Percentiles rank a stretch among this genome's conserved stretches.
phyloP scores from a whole-genome alignment of 2,797 vertebrate genomes.

The Danio aesculapii region DNA sequence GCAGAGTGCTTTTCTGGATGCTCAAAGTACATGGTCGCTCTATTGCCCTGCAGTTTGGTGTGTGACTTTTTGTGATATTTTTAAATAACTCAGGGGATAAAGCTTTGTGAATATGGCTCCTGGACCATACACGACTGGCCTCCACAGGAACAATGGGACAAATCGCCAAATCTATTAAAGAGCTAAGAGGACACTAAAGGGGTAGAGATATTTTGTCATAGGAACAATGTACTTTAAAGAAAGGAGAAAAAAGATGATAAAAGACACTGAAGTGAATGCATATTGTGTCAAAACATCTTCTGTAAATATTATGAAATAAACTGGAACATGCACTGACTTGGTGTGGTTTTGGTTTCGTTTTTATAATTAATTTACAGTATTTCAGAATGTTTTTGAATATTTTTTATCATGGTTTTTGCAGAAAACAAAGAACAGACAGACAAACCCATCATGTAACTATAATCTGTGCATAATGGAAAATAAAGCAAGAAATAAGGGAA shows the following conservation, averaged over 20 bases:
- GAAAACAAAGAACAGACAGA: too few species aligned
- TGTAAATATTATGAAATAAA: conserved; percentile 85
- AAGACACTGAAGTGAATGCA: conserved; percentile 58
- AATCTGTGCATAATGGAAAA: too few species aligned
- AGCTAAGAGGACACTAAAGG: conserved; percentile 65
- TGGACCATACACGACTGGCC: conserved; percentile 47
- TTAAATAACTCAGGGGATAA: conserved; percentile 70
- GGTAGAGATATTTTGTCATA: conserved; percentile 64
- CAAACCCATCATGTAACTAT: too few species aligned
- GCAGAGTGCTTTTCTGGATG: conserved; percentile 44
- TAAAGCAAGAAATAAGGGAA: too few species aligned
- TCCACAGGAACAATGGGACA: conserved; percentile 57
- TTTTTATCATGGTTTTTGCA: too few species aligned
- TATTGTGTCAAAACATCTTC: conserved; percentile 66
- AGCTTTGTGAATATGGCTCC: conserved; percentile 70
- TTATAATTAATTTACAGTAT: not conserved
- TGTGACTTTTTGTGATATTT: conserved; percentile 60
- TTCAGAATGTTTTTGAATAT: not conserved
- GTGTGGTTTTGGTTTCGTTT: not conserved
- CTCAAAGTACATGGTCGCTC: conserved; percentile 41
- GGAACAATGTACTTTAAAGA: conserved; percentile 62
- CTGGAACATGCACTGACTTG: conserved; percentile 75
- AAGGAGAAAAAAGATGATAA: conserved; percentile 35
- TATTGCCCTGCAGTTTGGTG: conserved; percentile 53
- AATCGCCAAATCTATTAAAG: conserved; percentile 55